These are phyloP conservation scores for Lagopus muta DNA, from an alignment of 2,113 vertebrate species.

Conservation along the genomic window DNA sequence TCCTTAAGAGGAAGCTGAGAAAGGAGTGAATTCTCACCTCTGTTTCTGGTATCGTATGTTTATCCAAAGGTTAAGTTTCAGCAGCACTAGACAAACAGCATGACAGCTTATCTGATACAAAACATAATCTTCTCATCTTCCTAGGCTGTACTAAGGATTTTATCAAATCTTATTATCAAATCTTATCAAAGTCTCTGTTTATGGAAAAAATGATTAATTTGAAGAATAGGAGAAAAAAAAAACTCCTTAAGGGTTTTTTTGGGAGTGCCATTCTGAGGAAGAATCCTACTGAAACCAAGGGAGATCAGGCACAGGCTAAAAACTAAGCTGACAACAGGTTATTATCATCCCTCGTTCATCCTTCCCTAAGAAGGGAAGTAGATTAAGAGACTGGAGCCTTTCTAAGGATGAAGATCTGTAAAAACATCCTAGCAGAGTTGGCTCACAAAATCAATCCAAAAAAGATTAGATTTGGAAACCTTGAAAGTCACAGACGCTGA, in stretches of 20 bases:
- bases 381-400: background rate
- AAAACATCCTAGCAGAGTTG: background rate
- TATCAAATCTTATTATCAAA: background rate
- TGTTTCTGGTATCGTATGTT: background rate
- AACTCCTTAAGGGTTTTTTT: background rate
- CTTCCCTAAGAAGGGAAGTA: background rate
- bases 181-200: background rate
- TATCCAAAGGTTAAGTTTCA: background rate
- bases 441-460: background rate
- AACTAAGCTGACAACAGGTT: background rate
- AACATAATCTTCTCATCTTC: background rate
- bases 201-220: background rate
- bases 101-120: background rate
- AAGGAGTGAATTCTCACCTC: conserved; percentile 41
- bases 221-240: background rate
- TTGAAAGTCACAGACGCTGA: background rate
- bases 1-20: background rate
- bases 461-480: background rate
- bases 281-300: background rate
- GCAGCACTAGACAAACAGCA: background rate
- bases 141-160: background rate
- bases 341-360: background rate
- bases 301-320: background rate
- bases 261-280: background rate
- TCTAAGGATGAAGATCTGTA: background rate